Conservation (phyloP, 2,113 vertebrate species). For the Callorhinus ursinus region DNA sequence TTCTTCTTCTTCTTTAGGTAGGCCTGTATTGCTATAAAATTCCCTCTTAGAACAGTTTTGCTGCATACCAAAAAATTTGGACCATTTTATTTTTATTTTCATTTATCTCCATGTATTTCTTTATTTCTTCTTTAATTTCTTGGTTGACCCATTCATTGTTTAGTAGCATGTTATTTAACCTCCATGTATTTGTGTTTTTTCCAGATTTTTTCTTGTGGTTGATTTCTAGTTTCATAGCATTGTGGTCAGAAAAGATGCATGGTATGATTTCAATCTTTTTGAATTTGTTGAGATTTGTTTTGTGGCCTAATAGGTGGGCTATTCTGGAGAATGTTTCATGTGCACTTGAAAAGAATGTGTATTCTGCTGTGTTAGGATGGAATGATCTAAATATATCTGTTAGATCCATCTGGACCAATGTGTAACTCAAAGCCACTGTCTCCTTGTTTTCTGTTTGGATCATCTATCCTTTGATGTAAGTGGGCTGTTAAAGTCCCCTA, state of each 20-base stretch:
- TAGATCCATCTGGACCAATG: not conserved
- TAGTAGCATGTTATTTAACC: not conserved
- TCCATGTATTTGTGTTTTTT: not conserved
- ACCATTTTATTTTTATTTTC: not conserved
- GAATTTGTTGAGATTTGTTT: not conserved
- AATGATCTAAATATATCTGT: not conserved
- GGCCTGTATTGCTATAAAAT: not conserved
- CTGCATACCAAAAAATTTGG: not conserved
- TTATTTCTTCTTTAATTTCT: not conserved
- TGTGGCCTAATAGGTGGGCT: not conserved
- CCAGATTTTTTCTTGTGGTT: not conserved
- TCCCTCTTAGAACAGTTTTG: not conserved
- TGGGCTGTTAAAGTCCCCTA: not conserved
- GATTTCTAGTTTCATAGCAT: not conserved
- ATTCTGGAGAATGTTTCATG: not conserved
- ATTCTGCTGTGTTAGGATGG: not conserved
- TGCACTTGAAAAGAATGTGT: not conserved
- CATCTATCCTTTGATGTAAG: not conserved
- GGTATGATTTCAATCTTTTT: not conserved
- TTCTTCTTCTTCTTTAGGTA: not conserved
- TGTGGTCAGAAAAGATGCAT: not conserved
- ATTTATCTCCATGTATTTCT: not conserved
- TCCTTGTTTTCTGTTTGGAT: not conserved
- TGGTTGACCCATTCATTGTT: not conserved
- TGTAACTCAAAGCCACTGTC: not conserved